Conservation (phyloP, 2,888 invertebrate species). For the Sphaeridia pumilis region DNA sequence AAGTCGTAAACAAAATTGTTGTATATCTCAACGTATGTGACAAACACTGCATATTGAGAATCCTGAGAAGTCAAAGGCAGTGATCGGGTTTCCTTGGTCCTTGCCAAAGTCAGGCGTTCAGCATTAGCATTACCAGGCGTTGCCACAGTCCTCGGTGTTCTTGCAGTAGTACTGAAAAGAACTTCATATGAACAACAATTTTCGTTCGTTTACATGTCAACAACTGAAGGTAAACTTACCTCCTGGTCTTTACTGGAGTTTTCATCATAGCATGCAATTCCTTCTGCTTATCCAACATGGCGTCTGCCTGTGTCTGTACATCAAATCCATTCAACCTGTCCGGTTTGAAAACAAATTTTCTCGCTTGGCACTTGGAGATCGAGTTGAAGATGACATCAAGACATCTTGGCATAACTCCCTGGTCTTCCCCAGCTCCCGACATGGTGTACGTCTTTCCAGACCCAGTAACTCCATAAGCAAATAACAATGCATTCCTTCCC, state of each 20-base stretch:
- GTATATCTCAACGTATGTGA: constrained; percentile 92
- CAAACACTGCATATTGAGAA: constrained; percentile 77
- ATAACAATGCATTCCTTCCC: constrained; percentile 84
- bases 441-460: constrained; percentile 95
- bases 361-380: constrained; percentile 67
- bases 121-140: too few species aligned
- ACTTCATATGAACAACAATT: too few species aligned
- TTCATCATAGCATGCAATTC: constrained; percentile 26
- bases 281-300: constrained; percentile 54
- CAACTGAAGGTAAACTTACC: too few species aligned
- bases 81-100: constrained; percentile 43
- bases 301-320: constrained; percentile 76
- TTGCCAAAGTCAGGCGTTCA: too few species aligned
- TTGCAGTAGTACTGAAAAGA: too few species aligned
- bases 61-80: constrained; percentile 62
- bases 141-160: too few species aligned
- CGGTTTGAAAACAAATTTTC: constrained; percentile 82
- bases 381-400: constrained; percentile 88
- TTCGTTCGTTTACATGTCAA: too few species aligned
- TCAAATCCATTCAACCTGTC: constrained; percentile 92
- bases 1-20: constrained; percentile 94
- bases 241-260: constrained; percentile 24
- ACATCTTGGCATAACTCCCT: constrained; percentile 77
- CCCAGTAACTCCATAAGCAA: constrained; percentile 95
- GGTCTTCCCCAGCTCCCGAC: constrained; percentile 58